These are phyloP conservation scores for Excalfactoria chinensis DNA, from an alignment of 2,113 vertebrate genomes.

Conservation along the genomic window DNA sequence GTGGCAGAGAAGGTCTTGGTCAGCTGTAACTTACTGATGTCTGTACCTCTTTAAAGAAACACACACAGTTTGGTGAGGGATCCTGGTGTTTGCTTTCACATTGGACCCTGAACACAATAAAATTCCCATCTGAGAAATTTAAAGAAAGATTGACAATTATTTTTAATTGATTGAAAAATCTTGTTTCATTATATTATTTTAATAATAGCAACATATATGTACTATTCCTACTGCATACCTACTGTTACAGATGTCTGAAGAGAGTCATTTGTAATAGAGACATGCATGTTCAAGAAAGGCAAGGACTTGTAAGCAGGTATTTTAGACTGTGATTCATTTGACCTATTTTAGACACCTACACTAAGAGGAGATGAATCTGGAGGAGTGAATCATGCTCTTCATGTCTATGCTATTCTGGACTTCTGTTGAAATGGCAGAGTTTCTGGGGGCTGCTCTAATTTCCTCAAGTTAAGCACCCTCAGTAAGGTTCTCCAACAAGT, in stretches of 20 bases:
- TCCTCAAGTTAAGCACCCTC: neutral
- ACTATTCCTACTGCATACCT: neutral
- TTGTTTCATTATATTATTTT: neutral
- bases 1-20: neutral
- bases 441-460: slow-evolving; percentile 3
- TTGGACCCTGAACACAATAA: neutral
- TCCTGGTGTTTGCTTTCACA: neutral
- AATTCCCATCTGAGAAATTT: neutral
- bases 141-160: neutral
- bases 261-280: neutral
- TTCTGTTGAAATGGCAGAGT: neutral
- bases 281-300: neutral
- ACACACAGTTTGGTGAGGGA: neutral
- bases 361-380: slow-evolving; percentile 21
- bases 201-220: neutral
- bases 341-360: slow-evolving; percentile 68
- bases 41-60: neutral
- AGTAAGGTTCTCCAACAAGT: neutral
- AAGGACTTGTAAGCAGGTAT: neutral
- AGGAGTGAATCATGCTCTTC: slow-evolving; percentile 26
- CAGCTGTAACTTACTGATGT: neutral
- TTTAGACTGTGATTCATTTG: slow-evolving; percentile 63
- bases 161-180: neutral
- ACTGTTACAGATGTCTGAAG: neutral
- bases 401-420: neutral